These are phyloP conservation scores for Conus betulinus DNA, from an alignment of 1,140 invertebrate genomes.

Conservation along the genomic window DNA sequence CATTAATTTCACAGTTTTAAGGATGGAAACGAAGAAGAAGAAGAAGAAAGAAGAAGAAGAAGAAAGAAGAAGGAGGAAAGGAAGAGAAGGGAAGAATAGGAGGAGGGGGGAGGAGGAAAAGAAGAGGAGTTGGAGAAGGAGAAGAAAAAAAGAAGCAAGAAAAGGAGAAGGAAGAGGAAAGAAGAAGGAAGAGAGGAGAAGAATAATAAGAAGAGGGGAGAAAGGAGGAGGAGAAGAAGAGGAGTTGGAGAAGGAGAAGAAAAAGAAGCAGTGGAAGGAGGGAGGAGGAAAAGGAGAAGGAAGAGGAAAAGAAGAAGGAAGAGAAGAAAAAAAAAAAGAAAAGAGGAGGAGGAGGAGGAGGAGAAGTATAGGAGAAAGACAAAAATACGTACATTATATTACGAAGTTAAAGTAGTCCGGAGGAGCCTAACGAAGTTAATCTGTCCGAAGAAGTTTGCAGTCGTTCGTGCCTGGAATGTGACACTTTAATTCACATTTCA, in stretches of 20 bases:
- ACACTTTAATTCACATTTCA: too few relatives aligned
- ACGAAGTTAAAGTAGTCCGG: too few relatives aligned
- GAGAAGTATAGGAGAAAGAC: background rate
- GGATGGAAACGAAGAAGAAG: background rate
- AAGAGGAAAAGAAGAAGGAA: background rate
- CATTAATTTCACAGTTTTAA: too few relatives aligned
- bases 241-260: too few relatives aligned
- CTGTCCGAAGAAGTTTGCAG: too few relatives aligned
- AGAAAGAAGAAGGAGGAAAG: background rate
- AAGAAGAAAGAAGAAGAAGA: background rate
- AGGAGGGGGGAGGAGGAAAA: background rate
- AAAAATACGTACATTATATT: background rate
- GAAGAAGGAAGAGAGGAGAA: background rate
- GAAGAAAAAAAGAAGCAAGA: too few relatives aligned
- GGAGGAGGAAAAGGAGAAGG: background rate
- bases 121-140: too few relatives aligned
- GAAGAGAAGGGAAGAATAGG: too few relatives aligned
- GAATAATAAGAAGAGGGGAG: too few relatives aligned
- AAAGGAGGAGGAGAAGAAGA: background rate
- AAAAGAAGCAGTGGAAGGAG: background rate
- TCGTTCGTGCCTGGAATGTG: too few relatives aligned
- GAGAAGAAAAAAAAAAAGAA: background rate
- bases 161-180: background rate
- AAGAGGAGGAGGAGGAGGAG: background rate
- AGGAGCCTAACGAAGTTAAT: too few relatives aligned